These are phyloP conservation scores for Porphyrio hochstetteri DNA, from an alignment of 2,113 vertebrate genomes.

Conservation along the genomic window DNA sequence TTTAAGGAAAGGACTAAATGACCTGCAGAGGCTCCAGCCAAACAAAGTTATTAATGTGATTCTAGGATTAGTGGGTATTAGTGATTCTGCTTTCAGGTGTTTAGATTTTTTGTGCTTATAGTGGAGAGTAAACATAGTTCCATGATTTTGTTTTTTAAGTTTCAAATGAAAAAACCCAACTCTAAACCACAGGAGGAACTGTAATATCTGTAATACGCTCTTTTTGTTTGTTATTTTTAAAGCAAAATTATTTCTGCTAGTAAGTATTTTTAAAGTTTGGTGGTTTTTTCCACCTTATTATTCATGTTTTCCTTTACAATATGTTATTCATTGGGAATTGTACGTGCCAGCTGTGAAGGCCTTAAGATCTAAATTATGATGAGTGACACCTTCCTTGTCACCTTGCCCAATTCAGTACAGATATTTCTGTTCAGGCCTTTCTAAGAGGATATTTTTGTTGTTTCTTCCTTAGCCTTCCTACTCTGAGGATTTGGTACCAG, in stretches of 20 bases:
- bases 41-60: background rate
- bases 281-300: background rate
- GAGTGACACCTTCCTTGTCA: background rate
- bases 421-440: background rate
- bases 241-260: background rate
- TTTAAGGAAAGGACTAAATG: background rate
- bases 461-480: background rate
- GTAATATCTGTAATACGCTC: background rate
- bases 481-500: background rate
- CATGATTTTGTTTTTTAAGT: background rate
- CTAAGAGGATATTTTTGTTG: background rate
- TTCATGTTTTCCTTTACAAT: background rate
- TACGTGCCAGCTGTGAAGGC: background rate
- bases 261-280: background rate
- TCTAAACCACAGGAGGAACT: background rate
- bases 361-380: background rate
- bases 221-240: background rate
- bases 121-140: background rate
- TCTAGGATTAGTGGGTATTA: background rate
- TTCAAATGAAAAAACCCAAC: background rate
- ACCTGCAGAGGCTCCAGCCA: background rate
- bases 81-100: background rate
- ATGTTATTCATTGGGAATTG: background rate
- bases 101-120: background rate
- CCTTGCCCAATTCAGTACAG: accelerated